phyloP scores from a whole-genome alignment of 2,113 vertebrate species.

The Alaudala cheleensis region DNA sequence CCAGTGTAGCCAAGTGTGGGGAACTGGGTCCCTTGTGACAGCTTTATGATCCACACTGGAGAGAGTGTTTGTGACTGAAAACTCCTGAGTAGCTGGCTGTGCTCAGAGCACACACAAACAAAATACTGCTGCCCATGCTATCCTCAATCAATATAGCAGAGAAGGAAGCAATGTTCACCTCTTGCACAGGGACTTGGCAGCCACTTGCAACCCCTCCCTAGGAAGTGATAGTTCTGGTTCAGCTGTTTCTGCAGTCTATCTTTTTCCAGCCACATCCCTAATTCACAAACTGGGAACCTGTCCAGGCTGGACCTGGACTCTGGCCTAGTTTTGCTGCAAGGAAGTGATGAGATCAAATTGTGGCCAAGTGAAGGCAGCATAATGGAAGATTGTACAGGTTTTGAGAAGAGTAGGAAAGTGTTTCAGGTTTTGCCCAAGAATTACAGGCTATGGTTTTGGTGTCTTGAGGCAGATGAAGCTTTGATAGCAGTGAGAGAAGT shows the following conservation, averaged over 20 bases:
- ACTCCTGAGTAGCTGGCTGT: background rate
- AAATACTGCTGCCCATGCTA: background rate
- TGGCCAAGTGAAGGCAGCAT: background rate
- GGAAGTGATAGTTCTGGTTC: background rate
- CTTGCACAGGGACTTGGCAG: background rate
- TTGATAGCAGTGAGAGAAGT: background rate
- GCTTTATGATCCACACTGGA: background rate
- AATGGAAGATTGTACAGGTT: background rate
- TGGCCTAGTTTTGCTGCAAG: background rate
- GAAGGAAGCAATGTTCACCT: background rate
- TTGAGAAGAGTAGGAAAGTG: background rate
- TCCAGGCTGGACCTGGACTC: background rate
- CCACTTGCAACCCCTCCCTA: background rate
- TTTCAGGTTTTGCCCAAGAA: background rate
- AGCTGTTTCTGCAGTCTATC: background rate
- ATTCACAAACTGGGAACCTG: background rate
- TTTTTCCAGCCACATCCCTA: background rate
- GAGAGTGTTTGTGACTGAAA: background rate
- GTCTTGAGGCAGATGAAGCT: background rate
- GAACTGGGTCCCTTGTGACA: background rate
- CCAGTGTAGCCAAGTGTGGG: background rate
- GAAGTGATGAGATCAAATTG: background rate
- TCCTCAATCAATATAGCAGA: background rate
- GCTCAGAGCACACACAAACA: background rate
- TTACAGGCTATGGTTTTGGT: background rate